A percentile compares a stretch with the other conserved stretches of the same genome.
phyloP scores from a whole-genome alignment of 2,888 invertebrate species.

The Diloba caeruleocephala region DNA sequence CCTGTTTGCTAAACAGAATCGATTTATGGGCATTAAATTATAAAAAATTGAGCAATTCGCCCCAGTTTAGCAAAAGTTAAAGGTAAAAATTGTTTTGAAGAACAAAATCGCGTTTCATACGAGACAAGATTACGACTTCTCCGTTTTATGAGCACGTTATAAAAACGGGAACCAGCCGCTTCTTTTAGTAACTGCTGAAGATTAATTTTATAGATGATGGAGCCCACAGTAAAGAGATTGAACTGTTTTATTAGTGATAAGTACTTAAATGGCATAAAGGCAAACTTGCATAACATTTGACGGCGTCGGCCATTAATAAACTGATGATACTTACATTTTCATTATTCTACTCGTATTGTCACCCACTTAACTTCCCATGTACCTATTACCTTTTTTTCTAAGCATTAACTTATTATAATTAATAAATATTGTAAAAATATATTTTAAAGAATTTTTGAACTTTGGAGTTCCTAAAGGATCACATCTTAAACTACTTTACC shows the following conservation, averaged over 20 bases:
- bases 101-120: constrained; percentile 60
- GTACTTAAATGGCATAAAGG: constrained; percentile 20
- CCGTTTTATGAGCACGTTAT: constrained; percentile 78
- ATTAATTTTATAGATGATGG: constrained; percentile 72
- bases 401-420: no score
- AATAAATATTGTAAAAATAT: no score
- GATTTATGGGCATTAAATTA: constrained; percentile 73
- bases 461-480: constrained; percentile 59
- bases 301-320: background rate
- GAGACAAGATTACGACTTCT: constrained; percentile 76
- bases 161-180: constrained; percentile 76
- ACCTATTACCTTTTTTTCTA: no score
- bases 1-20: constrained; percentile 58
- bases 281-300: constrained; percentile 18
- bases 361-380: no score
- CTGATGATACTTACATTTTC: background rate
- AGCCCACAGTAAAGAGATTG: constrained; percentile 70
- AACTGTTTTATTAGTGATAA: constrained; percentile 54
- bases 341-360: no score
- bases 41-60: constrained; percentile 75
- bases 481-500: constrained; percentile 51
- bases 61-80: constrained; percentile 66
- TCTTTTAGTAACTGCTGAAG: constrained; percentile 75
- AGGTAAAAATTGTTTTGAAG: constrained; percentile 60
- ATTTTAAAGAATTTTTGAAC: background rate